Conservation (phyloP, 2,797 vertebrate species). For the Aeoliscus strigatus region DNA sequence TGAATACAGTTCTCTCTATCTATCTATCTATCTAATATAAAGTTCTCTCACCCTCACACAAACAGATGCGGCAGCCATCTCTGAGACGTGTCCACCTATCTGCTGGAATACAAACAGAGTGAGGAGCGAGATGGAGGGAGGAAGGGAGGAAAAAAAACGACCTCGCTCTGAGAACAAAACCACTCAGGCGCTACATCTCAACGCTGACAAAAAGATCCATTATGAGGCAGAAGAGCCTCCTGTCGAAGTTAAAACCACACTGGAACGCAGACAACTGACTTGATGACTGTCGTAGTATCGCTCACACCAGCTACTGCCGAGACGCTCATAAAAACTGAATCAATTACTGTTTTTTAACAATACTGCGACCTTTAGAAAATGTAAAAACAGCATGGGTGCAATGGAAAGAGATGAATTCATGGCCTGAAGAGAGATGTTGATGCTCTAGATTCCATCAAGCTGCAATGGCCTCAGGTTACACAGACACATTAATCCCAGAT, state of each 20-base stretch:
- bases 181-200: slow-evolving; percentile 19
- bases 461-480: slow-evolving; percentile 40
- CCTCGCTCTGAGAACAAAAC: slow-evolving; percentile 44
- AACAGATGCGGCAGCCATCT: slow-evolving; percentile 37
- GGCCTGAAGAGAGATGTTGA: slow-evolving; percentile 30
- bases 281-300: slow-evolving; percentile 14
- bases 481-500: slow-evolving; percentile 42
- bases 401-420: slow-evolving; percentile 14
- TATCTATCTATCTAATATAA: too few relatives aligned
- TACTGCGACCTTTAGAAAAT: slow-evolving; percentile 27
- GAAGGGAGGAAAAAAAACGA: too few relatives aligned
- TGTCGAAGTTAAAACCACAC: slow-evolving; percentile 13
- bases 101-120: slow-evolving; percentile 39
- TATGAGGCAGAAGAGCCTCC: slow-evolving; percentile 29
- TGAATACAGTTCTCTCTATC: too few relatives aligned
- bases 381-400: slow-evolving; percentile 8
- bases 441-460: slow-evolving; percentile 39
- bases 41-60: too few relatives aligned
- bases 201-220: slow-evolving; percentile 46
- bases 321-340: slow-evolving; percentile 9
- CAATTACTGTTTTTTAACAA: slow-evolving; percentile 8
- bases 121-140: slow-evolving; percentile 2
- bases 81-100: slow-evolving; percentile 50
- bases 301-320: neutral
- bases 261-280: slow-evolving; percentile 23